Evolutionary conservation across 2,113 vertebrate species (phyloP).

Genomic region (Prietella phreatophila): DNA sequence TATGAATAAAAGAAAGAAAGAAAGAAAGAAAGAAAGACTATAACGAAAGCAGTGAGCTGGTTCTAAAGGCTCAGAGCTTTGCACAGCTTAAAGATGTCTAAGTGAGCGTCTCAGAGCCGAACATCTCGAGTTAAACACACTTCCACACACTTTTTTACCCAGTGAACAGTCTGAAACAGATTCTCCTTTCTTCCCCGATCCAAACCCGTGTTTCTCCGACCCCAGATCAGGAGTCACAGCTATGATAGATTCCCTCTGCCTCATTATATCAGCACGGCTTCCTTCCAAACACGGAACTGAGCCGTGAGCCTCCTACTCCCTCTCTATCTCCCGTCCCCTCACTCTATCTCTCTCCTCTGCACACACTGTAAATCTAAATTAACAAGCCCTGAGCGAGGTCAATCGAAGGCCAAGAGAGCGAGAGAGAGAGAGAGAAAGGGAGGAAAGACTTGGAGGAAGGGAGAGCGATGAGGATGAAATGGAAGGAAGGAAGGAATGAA

Average conservation of each 20-base stretch:
- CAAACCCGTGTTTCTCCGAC: not conserved
- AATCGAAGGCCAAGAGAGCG: conserved; percentile 58
- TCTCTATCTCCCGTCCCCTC: conserved; percentile 59
- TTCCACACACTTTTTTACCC: not conserved
- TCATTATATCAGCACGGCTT: conserved; percentile 52
- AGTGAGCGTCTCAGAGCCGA: not conserved
- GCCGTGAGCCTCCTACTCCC: conserved; percentile 59
- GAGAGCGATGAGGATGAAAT: conserved; percentile 27
- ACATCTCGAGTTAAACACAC: not conserved
- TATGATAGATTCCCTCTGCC: conserved; percentile 32
- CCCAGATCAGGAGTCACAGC: conserved; percentile 22
- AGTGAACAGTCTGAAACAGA: conserved; percentile 23
- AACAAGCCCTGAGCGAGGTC: conserved; percentile 74
- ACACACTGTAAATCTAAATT: conserved; percentile 78
- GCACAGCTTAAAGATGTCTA: not conserved
- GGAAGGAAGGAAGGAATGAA: conserved; percentile 1
- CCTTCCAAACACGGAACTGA: conserved; percentile 42
- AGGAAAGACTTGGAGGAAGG: conserved; percentile 1
- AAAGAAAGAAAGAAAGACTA: not conserved
- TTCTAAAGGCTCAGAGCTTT: not conserved
- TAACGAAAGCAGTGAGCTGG: not conserved
- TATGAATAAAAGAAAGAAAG: not conserved
- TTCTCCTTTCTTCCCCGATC: conserved; percentile 24
- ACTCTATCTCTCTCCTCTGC: conserved; percentile 49
- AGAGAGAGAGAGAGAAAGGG: not conserved